Evolutionary conservation across 2,113 vertebrate species (phyloP).

Genomic region (Natator depressus): DNA sequence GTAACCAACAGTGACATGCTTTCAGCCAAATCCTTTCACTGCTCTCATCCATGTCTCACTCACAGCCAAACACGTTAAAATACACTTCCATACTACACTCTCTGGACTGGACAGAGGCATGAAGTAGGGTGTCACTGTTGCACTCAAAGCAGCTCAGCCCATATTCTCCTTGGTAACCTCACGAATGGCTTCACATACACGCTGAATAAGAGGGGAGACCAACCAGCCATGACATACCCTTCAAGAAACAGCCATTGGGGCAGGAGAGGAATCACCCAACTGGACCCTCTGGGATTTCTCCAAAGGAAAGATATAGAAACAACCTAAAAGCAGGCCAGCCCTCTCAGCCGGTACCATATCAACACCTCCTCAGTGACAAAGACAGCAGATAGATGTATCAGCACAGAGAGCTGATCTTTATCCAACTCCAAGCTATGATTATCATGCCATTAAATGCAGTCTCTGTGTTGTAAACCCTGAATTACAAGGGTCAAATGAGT

Average conservation of each 20-base stretch:
- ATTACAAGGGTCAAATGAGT: background rate
- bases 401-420: background rate
- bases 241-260: background rate
- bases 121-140: background rate
- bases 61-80: fast-evolving
- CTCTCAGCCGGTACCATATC: background rate
- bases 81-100: fast-evolving
- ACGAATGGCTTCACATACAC: background rate
- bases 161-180: fast-evolving
- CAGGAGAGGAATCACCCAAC: background rate
- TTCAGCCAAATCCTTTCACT: background rate
- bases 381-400: background rate
- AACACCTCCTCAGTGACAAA: fast-evolving
- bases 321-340: background rate
- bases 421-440: background rate
- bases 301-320: background rate
- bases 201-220: background rate
- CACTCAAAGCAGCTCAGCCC: fast-evolving
- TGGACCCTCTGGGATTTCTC: background rate
- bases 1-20: background rate
- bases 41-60: background rate
- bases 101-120: background rate
- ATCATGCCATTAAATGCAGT: background rate
- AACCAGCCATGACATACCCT: background rate
- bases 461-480: fast-evolving